Percentiles rank a stretch among this genome's conserved stretches.
These are phyloP conservation scores for Drosophila miranda DNA, from an alignment of 1,140 invertebrate species.

Conservation along the genomic window DNA sequence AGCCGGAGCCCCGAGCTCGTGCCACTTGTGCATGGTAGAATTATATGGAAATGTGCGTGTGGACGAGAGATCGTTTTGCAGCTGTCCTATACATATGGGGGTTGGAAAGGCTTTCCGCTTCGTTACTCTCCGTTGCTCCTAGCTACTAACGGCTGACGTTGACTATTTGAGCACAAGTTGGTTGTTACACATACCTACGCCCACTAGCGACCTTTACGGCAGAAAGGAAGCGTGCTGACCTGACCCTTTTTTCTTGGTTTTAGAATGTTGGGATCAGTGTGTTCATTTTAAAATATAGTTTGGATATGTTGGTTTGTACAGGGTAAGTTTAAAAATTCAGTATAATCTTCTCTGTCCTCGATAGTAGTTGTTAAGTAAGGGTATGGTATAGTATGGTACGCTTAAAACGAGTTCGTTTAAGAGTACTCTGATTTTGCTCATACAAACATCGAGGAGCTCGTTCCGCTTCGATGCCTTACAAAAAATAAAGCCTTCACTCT, in stretches of 20 bases:
- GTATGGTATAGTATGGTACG: too few species aligned
- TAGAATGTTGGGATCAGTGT: too few species aligned
- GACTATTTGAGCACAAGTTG: conserved; percentile 52
- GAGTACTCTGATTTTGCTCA: conserved; percentile 3
- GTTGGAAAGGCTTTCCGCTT: conserved; percentile 68
- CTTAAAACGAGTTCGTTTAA: conserved; percentile 1
- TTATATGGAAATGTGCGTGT: conserved; percentile 13
- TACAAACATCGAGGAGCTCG: conserved; percentile 5
- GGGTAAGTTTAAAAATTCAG: background rate
- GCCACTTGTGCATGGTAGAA: conserved; percentile 52
- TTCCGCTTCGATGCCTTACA: conserved; percentile 19
- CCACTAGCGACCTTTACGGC: conserved; percentile 2
- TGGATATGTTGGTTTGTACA: too few species aligned
- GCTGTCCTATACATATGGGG: conserved; percentile 51
- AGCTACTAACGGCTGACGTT: conserved; percentile 21
- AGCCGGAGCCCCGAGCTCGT: conserved; percentile 57
- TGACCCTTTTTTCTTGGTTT: background rate
- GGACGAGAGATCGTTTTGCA: conserved; percentile 45
- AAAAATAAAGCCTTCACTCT: conserved; percentile 10
- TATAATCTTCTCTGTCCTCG: too few species aligned
- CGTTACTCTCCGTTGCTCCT: conserved; percentile 54
- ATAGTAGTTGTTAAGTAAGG: too few species aligned
- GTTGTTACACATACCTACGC: conserved; percentile 16
- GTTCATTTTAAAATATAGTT: too few species aligned
- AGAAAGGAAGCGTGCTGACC: conserved; percentile 1